A percentile compares a stretch with the other conserved stretches of the same genome.
phyloP scores from a whole-genome alignment of 92 coral and sea anemone species.

The Epizoanthus illoricatus region DNA sequence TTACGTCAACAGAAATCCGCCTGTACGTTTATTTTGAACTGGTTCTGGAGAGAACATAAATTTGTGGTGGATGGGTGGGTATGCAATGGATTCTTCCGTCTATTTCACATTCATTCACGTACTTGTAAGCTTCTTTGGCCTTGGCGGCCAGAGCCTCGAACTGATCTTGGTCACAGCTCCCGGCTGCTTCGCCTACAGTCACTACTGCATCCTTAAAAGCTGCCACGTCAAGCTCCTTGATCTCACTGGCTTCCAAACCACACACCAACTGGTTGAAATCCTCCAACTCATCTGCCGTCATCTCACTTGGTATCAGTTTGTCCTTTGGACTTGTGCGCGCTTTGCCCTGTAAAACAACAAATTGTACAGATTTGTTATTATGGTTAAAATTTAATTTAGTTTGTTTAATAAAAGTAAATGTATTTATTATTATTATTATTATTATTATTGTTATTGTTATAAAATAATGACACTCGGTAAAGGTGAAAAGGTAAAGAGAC shows the following conservation, averaged over 20 bases:
- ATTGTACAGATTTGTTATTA: too few relatives aligned
- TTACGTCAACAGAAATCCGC: too few relatives aligned
- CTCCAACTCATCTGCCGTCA: constrained; percentile 59
- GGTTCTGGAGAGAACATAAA: neutral
- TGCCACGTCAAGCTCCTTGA: constrained; percentile 23
- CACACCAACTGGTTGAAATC: constrained; percentile 57
- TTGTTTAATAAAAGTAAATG: too few relatives aligned
- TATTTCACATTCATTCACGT: neutral
- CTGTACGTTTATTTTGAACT: too few relatives aligned
- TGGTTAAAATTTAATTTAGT: too few relatives aligned
- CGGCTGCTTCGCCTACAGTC: constrained; percentile 51
- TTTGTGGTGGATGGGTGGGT: too few relatives aligned
- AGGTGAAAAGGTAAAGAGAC: too few relatives aligned
- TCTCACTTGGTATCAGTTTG: constrained; percentile 30
- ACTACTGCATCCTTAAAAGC: constrained; percentile 50
- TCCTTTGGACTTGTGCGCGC: constrained; percentile 13
- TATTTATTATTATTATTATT: too few relatives aligned
- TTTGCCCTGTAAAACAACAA: constrained; percentile 41
- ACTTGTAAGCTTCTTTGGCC: constrained; percentile 56
- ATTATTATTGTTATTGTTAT: too few relatives aligned
- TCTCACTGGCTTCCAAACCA: constrained; percentile 55
- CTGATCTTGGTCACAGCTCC: constrained; percentile 47
- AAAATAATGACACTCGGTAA: too few relatives aligned
- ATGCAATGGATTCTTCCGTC: too few relatives aligned
- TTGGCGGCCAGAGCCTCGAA: constrained; percentile 48